phyloP scores from a whole-genome alignment of 2,113 vertebrate species.

The Reinhardtius hippoglossoides region DNA sequence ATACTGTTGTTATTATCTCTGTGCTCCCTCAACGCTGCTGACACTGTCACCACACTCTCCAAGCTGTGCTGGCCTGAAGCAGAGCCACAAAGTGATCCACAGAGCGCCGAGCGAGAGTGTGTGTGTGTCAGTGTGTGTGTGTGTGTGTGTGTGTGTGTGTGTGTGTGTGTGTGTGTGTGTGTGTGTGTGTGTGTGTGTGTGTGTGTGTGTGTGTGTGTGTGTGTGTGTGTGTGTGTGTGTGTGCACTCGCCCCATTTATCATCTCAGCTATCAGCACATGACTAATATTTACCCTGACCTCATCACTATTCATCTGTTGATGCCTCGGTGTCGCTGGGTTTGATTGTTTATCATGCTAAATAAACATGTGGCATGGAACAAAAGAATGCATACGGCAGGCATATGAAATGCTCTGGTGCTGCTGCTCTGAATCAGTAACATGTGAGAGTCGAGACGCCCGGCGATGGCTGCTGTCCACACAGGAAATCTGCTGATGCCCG shows the following conservation, averaged over 20 bases:
- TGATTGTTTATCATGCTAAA: constrained; percentile 68
- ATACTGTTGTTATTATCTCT: background rate
- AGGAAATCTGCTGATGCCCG: constrained; percentile 70
- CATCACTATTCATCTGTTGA: constrained; percentile 75
- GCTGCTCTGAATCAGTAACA: constrained; percentile 61
- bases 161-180: constrained; percentile 35
- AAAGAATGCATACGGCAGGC: constrained; percentile 63
- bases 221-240: constrained; percentile 30
- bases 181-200: constrained; percentile 36
- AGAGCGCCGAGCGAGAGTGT: constrained; percentile 20
- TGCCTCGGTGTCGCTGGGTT: constrained; percentile 34
- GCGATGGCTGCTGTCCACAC: constrained; percentile 37
- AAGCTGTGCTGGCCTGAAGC: constrained; percentile 42
- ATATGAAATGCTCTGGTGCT: constrained; percentile 36
- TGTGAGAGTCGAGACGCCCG: constrained; percentile 36
- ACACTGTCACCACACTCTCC: constrained; percentile 45
- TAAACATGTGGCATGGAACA: constrained; percentile 65
- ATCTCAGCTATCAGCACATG: constrained; percentile 46
- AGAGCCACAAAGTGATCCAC: constrained; percentile 44
- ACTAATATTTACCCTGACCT: constrained; percentile 72
- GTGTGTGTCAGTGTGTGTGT: constrained; percentile 25
- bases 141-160: constrained; percentile 38
- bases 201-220: constrained; percentile 5
- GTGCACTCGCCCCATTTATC: constrained; percentile 47
- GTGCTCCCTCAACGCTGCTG: constrained; percentile 40